Conservation (phyloP, 2,888 invertebrate genomes). For the Perizoma affinitatum region DNA sequence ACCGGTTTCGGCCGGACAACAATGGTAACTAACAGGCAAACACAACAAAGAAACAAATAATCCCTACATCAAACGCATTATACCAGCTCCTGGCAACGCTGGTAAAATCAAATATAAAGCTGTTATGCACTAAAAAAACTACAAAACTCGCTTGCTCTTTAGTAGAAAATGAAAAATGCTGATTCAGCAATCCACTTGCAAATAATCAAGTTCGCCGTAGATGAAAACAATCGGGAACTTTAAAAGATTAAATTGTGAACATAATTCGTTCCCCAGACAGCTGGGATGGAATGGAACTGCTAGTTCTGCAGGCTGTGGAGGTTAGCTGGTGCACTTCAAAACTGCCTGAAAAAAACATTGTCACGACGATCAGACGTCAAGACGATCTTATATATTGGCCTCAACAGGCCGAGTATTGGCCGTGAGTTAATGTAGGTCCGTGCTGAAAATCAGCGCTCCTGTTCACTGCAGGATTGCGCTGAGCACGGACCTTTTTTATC, state of each 20-base stretch:
- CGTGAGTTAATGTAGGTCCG: too few relatives aligned
- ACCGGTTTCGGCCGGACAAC: too few relatives aligned
- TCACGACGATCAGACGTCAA: too few relatives aligned
- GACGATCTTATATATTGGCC: too few relatives aligned
- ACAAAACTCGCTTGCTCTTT: conserved; percentile 1
- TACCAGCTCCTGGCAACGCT: not conserved
- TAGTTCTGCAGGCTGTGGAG: conserved; percentile 1
- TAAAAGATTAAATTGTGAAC: conserved; percentile 56
- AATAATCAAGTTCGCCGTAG: conserved; percentile 38
- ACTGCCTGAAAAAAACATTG: not conserved
- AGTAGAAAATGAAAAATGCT: conserved; percentile 21
- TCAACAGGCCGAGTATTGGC: too few relatives aligned
- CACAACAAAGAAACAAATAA: too few relatives aligned
- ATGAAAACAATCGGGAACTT: conserved; percentile 46
- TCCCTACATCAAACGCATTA: too few relatives aligned
- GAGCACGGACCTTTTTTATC: too few relatives aligned
- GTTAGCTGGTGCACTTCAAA: conserved; percentile 7
- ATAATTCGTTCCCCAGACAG: conserved; percentile 48
- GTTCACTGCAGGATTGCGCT: too few relatives aligned
- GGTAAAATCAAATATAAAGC: not conserved
- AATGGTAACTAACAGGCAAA: too few relatives aligned
- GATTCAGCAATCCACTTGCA: conserved; percentile 28
- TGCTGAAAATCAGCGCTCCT: too few relatives aligned
- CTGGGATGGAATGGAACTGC: conserved; percentile 45
- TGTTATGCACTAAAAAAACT: not conserved